Evolutionary conservation across 2,797 vertebrate species (phyloP), one percentile per base, ranked within the genome.

Genomic region (Peromyscus aztecus): DNA sequence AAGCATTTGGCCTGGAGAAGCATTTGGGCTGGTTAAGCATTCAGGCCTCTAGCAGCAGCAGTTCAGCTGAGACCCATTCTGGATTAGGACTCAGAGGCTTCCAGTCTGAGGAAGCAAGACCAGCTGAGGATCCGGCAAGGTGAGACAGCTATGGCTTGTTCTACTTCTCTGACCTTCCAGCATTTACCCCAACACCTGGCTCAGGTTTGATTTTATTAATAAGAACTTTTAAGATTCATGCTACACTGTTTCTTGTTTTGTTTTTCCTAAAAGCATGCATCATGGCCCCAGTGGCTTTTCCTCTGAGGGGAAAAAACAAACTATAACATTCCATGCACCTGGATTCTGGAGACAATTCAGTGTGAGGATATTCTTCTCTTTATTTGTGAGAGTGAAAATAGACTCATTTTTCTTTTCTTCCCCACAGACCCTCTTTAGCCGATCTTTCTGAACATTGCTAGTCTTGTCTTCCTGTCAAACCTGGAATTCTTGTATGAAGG

Each of bases 351-450:
- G 99, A 61, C 99, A 99, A 96, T 98, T 98, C 99, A 99, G 99
- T 1, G 55, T 65, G 99, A 99, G 99, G 99, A 99, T 99, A 5
- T 98, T 98, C 94, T 98, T 99, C 34, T 14, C 78, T 84, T 98
- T 99, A 98, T 99, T 99, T 94, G 99, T 99, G 97, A 99, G 99
- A 98, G 99, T 99, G 89, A 99, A 99, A 21, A 98, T 0, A 99
- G 99, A 97, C 99, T 99, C 84, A 99, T 97, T 94, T 61, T 99
- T 34, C 34, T 98, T n/a, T 96, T 99, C 98, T 99, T 99, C n/a
- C 99, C 95, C 31, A 99, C 97, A 96, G 99, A 99, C 55, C 78
- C 1, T 99, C 99, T 99, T 96, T 27, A 29, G 99, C 99, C 98
- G 0, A 98, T 98, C 89, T 99, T 98, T 67, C 99, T 99, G 57